Percentiles rank a stretch among this genome's conserved stretches.
Conservation (phyloP, 2,113 vertebrate species). For the Thalassoma bifasciatum region DNA sequence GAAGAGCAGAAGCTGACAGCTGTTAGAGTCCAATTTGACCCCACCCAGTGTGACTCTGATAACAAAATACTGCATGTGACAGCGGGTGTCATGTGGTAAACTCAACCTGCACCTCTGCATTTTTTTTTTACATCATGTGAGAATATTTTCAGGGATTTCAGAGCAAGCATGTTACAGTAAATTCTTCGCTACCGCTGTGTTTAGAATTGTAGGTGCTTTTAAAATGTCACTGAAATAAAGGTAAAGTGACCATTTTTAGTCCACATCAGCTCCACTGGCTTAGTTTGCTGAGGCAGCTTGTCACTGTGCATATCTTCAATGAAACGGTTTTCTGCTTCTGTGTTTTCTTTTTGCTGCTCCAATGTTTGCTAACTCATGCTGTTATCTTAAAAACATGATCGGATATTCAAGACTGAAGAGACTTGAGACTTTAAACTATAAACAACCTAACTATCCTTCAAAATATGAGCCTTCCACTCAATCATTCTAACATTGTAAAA, state of each 20-base stretch:
- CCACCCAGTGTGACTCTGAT: background rate
- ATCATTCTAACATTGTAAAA: no score
- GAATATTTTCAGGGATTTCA: background rate
- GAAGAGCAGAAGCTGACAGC: background rate
- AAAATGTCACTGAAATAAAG: conserved; percentile 9
- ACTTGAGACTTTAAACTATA: no score
- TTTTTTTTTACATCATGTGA: background rate
- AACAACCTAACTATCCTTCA: no score
- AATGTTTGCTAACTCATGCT: background rate
- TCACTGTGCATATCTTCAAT: conserved; percentile 29
- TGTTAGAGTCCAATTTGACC: conserved; percentile 6
- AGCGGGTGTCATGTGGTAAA: background rate
- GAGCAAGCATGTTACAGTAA: background rate
- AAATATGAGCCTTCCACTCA: no score
- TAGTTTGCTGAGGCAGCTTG: background rate
- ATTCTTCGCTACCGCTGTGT: background rate
- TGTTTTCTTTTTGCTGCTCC: background rate
- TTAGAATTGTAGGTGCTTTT: background rate
- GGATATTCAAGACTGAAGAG: no score
- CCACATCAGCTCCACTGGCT: conserved; percentile 7
- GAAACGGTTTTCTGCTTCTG: background rate
- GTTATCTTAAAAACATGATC: background rate
- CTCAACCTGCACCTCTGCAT: no score
- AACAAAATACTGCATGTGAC: background rate
- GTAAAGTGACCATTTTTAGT: conserved; percentile 25